Evolutionary conservation across 1,140 invertebrate genomes (phyloP).

Genomic region (Eriocheir sinensis): DNA sequence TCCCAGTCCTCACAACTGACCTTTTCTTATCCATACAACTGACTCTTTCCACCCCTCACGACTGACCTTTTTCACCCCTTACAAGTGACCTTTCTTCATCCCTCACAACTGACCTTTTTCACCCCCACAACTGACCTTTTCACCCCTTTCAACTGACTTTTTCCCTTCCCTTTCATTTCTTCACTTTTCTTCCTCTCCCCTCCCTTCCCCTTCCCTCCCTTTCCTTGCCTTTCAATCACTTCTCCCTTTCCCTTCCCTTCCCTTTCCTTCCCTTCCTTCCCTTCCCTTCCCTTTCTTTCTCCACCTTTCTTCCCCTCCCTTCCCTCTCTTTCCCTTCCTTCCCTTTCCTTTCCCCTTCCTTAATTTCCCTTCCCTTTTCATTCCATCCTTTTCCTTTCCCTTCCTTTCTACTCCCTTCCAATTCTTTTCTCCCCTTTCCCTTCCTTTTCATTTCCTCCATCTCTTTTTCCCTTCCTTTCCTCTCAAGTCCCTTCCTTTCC

Average conservation of each 20-base stretch:
- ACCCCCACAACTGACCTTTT: not conserved
- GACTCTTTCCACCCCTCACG: too few relatives aligned
- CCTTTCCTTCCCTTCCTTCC: not conserved
- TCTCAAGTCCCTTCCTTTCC: too few relatives aligned
- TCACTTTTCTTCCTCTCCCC: not conserved
- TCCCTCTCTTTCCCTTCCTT: not conserved
- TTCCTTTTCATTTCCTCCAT: too few relatives aligned
- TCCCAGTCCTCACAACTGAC: too few relatives aligned
- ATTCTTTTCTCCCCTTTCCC: not conserved
- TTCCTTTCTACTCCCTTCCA: not conserved
- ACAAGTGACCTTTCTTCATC: too few relatives aligned
- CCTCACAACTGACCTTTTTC: not conserved
- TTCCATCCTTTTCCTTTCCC: not conserved
- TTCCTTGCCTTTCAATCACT: not conserved
- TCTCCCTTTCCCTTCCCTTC: not conserved
- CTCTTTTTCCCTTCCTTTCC: too few relatives aligned
- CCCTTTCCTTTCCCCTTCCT: conserved; percentile 20
- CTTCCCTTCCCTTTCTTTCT: not conserved
- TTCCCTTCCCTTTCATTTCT: not conserved
- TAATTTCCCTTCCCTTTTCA: not conserved
- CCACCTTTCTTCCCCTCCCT: not conserved
- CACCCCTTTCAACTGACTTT: not conserved
- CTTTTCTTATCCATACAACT: too few relatives aligned
- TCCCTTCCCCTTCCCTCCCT: not conserved
- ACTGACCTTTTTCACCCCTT: too few relatives aligned